Evolutionary conservation across 2,113 vertebrate species (phyloP), one percentile per base, ranked within the genome.

Genomic region (Nanorana parkeri): DNA sequence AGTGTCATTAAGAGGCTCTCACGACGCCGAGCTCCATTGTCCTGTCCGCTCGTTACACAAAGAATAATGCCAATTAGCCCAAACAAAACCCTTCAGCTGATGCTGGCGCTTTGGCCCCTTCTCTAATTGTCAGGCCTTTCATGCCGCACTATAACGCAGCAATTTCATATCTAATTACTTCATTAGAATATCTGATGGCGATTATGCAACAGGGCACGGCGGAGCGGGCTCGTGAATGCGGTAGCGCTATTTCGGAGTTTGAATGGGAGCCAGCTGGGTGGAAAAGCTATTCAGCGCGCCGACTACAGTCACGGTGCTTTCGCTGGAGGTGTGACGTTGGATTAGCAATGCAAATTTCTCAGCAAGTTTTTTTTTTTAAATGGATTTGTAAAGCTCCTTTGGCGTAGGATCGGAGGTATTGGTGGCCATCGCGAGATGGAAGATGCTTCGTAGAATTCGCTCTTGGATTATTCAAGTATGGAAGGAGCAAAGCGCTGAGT

Each of bases 41-140:
- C 51, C 80, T 26, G 47, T 3, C 29, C 67, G 3, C 63, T 75
- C 23, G 64, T 81, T 74, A 81, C 19, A 32, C 17, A 65, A 61
- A 74, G 71, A 72, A 73, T 73, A 64, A 81, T 74, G 69, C 69
- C 66, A 81, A 81, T 82, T 82, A 82, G 51, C 41, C 71, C 29
- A 75, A 82, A 67, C 69, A 81, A 67, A 74, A 67, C 80, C n/a
- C 19, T 10, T 73, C 71, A 15, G 21, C 5, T 65, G 55, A 75
- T 28, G 72, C 41, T 20, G 28, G n/a, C 36, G 24, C 23, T 65
- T 81, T 32, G 32, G 47, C 69, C 28, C 47, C 47, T n/a, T 81
- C n/a, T 82, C 32, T 55, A 73, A 73, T 74, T 60, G 71, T 32
- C 29, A 26, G 19, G 26, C 54, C 54, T 74, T 55, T 74, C 26